Conservation (phyloP, 1,140 invertebrate genomes). For the Trichogramma pretiosum region DNA sequence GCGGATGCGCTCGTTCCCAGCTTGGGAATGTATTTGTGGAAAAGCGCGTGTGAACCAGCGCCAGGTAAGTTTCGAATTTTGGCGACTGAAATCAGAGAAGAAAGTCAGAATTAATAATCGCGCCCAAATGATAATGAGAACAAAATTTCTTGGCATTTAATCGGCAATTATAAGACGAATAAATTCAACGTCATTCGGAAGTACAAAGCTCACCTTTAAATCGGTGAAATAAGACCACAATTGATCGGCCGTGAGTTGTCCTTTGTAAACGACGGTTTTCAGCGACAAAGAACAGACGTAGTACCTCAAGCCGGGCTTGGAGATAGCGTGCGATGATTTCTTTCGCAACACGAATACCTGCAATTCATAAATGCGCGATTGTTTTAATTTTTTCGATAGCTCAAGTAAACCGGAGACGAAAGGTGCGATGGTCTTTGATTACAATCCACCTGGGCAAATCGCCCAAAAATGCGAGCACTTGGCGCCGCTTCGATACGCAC, state of each 20-base stretch:
- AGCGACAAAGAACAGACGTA: constrained; percentile 94
- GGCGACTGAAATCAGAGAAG: constrained; percentile 47
- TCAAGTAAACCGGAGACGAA: too few relatives aligned
- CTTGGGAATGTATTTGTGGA: constrained; percentile 98
- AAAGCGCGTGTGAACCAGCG: constrained; percentile 93
- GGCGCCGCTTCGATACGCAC: too few relatives aligned
- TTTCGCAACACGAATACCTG: constrained; percentile 90
- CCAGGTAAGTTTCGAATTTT: constrained; percentile 87
- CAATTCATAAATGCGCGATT: too few relatives aligned
- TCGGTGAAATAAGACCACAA: constrained; percentile 77
- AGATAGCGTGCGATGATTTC: constrained; percentile 80
- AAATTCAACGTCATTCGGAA: neutral
- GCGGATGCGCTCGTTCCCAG: constrained; percentile 98
- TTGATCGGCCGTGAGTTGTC: constrained; percentile 91
- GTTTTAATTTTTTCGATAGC: too few relatives aligned
- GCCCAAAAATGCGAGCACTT: too few relatives aligned
- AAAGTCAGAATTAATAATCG: constrained; percentile 11
- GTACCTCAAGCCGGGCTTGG: constrained; percentile 74
- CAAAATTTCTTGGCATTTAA: neutral
- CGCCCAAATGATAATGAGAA: too few relatives aligned
- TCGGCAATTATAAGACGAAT: neutral
- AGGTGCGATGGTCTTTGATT: too few relatives aligned
- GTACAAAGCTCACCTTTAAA: constrained; percentile 47
- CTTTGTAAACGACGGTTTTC: constrained; percentile 93
- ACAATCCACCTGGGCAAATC: too few relatives aligned